Evolutionary conservation across 2,888 invertebrate species (phyloP), one percentile per base, ranked within the genome.

Genomic region (Aphodius sticticus): DNA sequence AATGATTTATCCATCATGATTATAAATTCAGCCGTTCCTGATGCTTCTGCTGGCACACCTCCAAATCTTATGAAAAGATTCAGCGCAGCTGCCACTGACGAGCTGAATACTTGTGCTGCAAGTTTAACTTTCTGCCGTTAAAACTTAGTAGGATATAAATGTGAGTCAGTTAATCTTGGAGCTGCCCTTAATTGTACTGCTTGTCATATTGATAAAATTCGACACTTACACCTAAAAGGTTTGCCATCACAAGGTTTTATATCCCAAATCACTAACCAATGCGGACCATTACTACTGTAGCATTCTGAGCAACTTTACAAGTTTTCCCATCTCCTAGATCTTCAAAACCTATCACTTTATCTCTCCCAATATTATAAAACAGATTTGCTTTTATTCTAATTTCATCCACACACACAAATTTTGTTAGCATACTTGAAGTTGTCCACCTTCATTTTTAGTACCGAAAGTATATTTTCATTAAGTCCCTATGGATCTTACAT

Each of bases 81-180:
- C 26, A 26, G 26, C 26, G 69, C 81, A n/a, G 75, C 76, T 26
- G 80, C 76, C 14, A 83, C 82, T 53, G 82, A 78, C 6, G 7
- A 12, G 75, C 81, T 83, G 14, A 83, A 78, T 14, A 82, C 53
- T 76, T 83, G 83, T 14, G 77, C 74, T 9, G 84, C 84, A 72
- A 79, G 78, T 69, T 83, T 83, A 6, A 84, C 84, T 69, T 81
- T 82, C 83, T 83, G 83, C 76, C 82, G 84, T 77, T 84, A 79
- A 72, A 83, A 83, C n/a, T 70, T 80, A 53, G 69, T 78, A 0
- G 83, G 79, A 69, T 80, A 16, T 15, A 83, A 72, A 76, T 82
- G 82, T n/a, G 78, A 38, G 69, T 81, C 75, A 12, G 78, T 78
- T 37, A 82, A 71, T 79, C 82, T 81, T 16, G 79, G 81, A 14